Conservation (phyloP, 1,140 invertebrate genomes). For the Sycobia sp. region DNA sequence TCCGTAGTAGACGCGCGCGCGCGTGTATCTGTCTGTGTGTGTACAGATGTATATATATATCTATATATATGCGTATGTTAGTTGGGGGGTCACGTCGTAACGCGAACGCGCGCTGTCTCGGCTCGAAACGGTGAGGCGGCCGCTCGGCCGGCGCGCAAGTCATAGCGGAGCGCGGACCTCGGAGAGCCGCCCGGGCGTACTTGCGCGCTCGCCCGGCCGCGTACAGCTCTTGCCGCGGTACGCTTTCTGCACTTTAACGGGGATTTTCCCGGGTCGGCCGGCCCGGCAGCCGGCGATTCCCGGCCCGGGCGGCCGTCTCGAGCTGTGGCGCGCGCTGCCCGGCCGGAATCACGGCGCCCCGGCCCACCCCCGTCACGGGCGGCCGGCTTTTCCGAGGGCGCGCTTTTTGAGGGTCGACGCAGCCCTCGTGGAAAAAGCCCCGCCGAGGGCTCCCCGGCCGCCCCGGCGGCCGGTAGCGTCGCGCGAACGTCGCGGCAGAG, state of each 20-base stretch:
- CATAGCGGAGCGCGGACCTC: conserved; percentile 39
- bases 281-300: not conserved
- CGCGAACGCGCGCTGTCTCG: not conserved
- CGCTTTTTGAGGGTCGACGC: conserved; percentile 23
- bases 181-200: conserved; percentile 37
- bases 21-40: no score
- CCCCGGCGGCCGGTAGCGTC: no score
- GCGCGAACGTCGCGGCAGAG: no score
- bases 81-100: no score
- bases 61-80: no score
- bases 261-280: not conserved
- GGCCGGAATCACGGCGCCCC: accelerated
- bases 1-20: no score
- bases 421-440: not conserved
- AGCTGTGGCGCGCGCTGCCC: not conserved
- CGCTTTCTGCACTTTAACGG: conserved; percentile 19
- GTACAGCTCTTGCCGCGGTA: conserved; percentile 17
- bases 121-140: not conserved
- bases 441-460: not conserved
- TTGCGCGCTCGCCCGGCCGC: conserved; percentile 2
- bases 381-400: conserved; percentile 1
- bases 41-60: no score
- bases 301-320: not conserved
- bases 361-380: not conserved
- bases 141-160: conserved; percentile 28